These are phyloP conservation scores for Hydraecia micacea DNA, from an alignment of 2,888 invertebrate genomes.

Conservation along the genomic window DNA sequence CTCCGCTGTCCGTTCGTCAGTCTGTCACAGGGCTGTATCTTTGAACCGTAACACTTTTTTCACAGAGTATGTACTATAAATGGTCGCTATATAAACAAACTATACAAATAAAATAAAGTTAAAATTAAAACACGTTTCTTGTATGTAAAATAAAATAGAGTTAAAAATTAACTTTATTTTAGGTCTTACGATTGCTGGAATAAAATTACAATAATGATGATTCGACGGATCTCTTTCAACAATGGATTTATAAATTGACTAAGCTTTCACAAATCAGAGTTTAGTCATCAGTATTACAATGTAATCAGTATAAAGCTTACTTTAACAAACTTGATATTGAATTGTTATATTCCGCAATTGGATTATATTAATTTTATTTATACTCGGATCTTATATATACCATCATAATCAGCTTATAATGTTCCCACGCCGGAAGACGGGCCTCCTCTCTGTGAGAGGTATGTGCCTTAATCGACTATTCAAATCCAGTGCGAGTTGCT, in stretches of 20 bases:
- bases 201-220: not conserved
- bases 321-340: not conserved
- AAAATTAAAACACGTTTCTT: not conserved
- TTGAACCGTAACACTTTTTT: too few species aligned
- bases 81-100: not conserved
- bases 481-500: too few species aligned
- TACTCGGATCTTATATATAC: too few species aligned
- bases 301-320: not conserved
- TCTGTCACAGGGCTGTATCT: too few species aligned
- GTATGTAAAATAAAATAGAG: not conserved
- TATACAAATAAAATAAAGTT: not conserved
- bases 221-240: not conserved
- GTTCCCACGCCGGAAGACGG: too few species aligned
- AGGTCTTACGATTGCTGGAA: not conserved
- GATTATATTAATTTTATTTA: too few species aligned
- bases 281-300: not conserved
- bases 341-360: not conserved
- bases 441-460: too few species aligned
- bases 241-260: not conserved
- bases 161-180: not conserved
- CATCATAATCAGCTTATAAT: too few species aligned
- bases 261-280: not conserved
- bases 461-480: too few species aligned
- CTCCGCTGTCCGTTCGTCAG: too few species aligned
- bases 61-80: too few species aligned